Base-by-base conservation (phyloP, 2,113 vertebrate genomes). In the Zosterops lateralis region DNA sequence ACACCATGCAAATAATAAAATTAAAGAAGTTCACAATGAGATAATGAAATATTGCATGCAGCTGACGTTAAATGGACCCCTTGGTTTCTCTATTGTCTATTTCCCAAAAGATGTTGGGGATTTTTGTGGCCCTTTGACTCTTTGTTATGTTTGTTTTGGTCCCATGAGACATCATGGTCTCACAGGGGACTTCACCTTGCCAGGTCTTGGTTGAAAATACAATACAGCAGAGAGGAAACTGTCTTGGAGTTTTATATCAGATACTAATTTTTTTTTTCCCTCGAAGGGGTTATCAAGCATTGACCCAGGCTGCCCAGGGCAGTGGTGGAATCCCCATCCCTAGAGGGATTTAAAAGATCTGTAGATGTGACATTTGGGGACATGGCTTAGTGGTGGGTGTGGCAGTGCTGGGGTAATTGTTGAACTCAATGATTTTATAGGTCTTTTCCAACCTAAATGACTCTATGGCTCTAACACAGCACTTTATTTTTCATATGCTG, bases 301-400 rank as follows among this genome's bases (percentile, higher is more conserved):
- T 74, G 40, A 10, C 10, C 21, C 7, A 56, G 36, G 26, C 32
- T 80, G 34, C 26, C 17, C 38, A 47, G 21, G 31, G 10, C 54
- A 48, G 31, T 29, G 26, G 15, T 74, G 32, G 31, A 36, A 4
- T 56, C 22, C 9, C 26, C 48, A 26, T 3, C 16, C 19, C 32
- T 31, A 24, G 17, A 57, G 17, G 32, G 40, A 65, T 44, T 65
- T 32, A 19, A 57, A 57, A 88, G 26, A 7, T 13, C 5, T 10
- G 31, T 20, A 9, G 22, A 17, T 48, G 51, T 32, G n/a, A 6
- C 13, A 9, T 26, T 6, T 56, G 50, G 24, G 36, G 16, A 62
- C 0, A 0, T 34, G 32, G 50, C 9, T 66, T 53, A 79, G 28
- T 57, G n/a, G 12, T 40, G 42, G 19, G 3, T 1, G 0, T n/a